phyloP scores from a whole-genome alignment of 2,113 vertebrate genomes.

The Eonycteris spelaea region DNA sequence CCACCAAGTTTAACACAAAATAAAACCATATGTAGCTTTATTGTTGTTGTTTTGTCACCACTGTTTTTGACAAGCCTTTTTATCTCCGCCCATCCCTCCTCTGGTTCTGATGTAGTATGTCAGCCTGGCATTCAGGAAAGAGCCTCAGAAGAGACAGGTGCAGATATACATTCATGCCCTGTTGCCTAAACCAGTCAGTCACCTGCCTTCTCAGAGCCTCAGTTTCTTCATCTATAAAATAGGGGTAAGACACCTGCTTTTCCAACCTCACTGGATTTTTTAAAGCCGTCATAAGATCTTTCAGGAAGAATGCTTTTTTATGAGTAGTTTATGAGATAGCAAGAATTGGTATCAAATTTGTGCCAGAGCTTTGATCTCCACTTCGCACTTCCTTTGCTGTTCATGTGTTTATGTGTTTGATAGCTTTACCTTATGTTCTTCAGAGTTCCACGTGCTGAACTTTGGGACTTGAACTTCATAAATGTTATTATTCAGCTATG shows the following conservation, averaged over 20 bases:
- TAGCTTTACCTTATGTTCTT: not conserved
- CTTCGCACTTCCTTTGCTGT: not conserved
- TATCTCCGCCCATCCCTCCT: not conserved
- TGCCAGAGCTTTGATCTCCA: not conserved
- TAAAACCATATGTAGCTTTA: not conserved
- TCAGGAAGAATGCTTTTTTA: not conserved
- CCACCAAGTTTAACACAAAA: not conserved
- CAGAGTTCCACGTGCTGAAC: not conserved
- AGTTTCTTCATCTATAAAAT: not conserved
- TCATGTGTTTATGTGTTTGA: not conserved
- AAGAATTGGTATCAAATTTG: not conserved
- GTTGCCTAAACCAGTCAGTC: not conserved
- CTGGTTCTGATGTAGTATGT: not conserved
- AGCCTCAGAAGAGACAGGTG: not conserved
- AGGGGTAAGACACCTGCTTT: not conserved
- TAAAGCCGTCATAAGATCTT: not conserved
- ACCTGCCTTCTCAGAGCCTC: not conserved
- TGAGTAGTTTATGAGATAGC: not conserved
- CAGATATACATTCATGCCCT: not conserved
- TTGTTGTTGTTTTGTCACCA: not conserved
- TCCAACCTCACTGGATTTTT: not conserved
- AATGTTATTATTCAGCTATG: not conserved
- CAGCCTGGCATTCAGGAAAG: not conserved
- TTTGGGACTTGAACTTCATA: not conserved
- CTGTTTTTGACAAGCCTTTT: not conserved